Evolutionary conservation across 2,888 invertebrate genomes (phyloP), one percentile per base, ranked within the genome.

Genomic region (Noctua comes): DNA sequence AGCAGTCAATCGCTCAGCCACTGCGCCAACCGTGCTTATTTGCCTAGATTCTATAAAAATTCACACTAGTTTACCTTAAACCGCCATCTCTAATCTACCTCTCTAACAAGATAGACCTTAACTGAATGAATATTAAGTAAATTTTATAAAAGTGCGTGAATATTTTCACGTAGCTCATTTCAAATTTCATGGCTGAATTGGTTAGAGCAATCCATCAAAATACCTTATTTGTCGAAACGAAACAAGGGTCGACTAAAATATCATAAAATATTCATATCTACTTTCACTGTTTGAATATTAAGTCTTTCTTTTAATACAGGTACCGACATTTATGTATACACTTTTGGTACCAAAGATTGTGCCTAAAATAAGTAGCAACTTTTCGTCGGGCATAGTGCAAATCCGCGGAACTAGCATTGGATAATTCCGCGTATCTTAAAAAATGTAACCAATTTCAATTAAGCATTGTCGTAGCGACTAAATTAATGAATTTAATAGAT

Each of bases 221-320:
- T 79, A 85, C 40, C 68, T 76, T 82, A 85, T 82, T 84, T 82
- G 84, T 85, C 82, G 74, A 85, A 85, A 73, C 48, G 82, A 73
- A 76, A 85, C 74, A 79, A 85, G 84, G 84, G 82, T 85, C 79
- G 85, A 85, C 36, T 71, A 73, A 82, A 71, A 79, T 76, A 69
- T 73, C 46, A 75, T 85, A 82, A 85, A 85, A 85, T 85, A 79
- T 85, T 82, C 65, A 82, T 74, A 71, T 71, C 62, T 77, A 82
- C 51, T 77, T 82, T 73, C 76, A 62, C 31, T 57, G 65, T 72
- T 76, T 64, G 73, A 82, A 84, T 82, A 84, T 76, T 76, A 74
- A 84, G 54, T 54, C 27, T 84, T 74, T 68, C 13, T 76, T 79
- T 68, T 68, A 73, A 78, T 71, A 78, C 31, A 77, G 11, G 31